A percentile compares a stretch with the other conserved stretches of the same genome.
Conservation (phyloP, 1,140 invertebrate genomes). For the Phocides pigmalion region DNA sequence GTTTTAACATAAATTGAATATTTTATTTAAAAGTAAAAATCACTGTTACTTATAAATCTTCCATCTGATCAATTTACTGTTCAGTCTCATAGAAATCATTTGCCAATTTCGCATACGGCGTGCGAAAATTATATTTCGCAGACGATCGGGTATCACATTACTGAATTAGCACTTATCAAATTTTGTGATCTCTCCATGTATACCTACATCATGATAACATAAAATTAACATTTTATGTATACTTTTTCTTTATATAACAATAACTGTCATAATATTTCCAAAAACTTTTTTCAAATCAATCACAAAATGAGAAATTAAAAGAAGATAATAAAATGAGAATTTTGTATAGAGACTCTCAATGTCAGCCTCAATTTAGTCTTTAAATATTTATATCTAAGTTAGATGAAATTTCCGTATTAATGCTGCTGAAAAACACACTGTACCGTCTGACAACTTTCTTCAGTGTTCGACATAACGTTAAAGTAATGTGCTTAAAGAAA, state of each 20-base stretch:
- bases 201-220: too few species aligned
- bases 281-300: too few species aligned
- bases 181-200: too few species aligned
- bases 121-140: slow-evolving; percentile 5
- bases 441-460: not conserved
- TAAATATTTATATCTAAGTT: not conserved
- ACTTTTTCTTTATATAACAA: too few species aligned
- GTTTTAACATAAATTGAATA: too few species aligned
- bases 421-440: not conserved
- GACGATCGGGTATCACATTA: not conserved
- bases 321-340: too few species aligned
- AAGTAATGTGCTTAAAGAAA: slow-evolving; percentile 4
- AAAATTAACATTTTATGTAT: too few species aligned
- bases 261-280: too few species aligned
- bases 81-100: slow-evolving; percentile 10
- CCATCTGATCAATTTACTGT: slow-evolving; percentile 1
- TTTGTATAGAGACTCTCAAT: not conserved
- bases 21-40: too few species aligned
- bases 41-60: not conserved
- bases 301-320: too few species aligned
- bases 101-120: slow-evolving; percentile 5
- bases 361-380: not conserved
- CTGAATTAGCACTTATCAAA: not conserved
- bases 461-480: slow-evolving; percentile 3
- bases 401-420: not conserved